phyloP scores from a whole-genome alignment of 2,113 vertebrate genomes.

The Forbesichthys papilliferus region DNA sequence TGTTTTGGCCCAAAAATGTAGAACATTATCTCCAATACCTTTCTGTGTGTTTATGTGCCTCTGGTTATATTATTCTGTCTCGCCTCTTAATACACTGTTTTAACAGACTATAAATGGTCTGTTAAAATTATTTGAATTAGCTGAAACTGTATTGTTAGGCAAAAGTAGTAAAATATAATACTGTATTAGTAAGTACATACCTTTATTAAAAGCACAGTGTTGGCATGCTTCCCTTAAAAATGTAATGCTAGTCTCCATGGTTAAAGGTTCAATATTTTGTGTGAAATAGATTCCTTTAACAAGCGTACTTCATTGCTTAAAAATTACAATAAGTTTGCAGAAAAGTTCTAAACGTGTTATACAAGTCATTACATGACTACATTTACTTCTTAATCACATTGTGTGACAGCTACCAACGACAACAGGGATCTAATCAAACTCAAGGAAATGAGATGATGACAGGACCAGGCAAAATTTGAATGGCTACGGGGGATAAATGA shows the following conservation, averaged over 20 bases:
- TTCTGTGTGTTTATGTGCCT: slow-evolving; percentile 10
- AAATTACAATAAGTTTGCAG: too few relatives aligned
- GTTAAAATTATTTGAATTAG: slow-evolving; percentile 16
- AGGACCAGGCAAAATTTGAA: slow-evolving; percentile 38
- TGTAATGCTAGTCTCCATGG: too few relatives aligned
- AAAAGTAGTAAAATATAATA: too few relatives aligned
- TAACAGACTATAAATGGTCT: not conserved
- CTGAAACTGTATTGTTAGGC: too few relatives aligned
- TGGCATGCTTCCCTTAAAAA: too few relatives aligned
- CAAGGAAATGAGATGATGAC: slow-evolving; percentile 44
- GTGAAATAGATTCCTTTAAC: too few relatives aligned
- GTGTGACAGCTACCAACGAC: slow-evolving; percentile 22
- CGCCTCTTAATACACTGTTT: not conserved
- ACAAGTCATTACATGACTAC: slow-evolving; percentile 21
- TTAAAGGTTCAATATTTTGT: too few relatives aligned
- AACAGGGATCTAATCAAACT: slow-evolving; percentile 36
- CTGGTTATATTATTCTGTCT: slow-evolving; percentile 9
- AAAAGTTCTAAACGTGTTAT: not conserved
- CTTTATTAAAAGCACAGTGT: too few relatives aligned
- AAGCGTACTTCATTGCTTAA: too few relatives aligned
- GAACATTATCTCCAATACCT: slow-evolving; percentile 8
- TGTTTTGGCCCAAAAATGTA: slow-evolving; percentile 21
- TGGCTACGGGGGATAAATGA: slow-evolving; percentile 31
- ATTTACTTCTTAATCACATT: slow-evolving; percentile 36
- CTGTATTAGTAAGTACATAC: too few relatives aligned